Evolutionary conservation across 2,888 invertebrate genomes (phyloP).

Genomic region (Torymus aiolomorphi): DNA sequence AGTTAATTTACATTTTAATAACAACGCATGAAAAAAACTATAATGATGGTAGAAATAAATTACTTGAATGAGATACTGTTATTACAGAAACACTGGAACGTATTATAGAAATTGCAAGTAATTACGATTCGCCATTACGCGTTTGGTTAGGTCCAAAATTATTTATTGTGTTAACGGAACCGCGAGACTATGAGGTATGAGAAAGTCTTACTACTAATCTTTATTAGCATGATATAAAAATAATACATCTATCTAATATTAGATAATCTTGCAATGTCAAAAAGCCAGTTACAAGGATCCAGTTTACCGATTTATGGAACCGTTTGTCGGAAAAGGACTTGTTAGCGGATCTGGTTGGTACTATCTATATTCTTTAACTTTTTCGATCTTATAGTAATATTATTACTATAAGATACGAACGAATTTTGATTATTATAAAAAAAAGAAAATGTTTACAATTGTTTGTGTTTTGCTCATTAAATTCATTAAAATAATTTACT

Average conservation of each 20-base stretch:
- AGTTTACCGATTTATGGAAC: conserved; percentile 61
- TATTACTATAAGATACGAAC: too few species aligned
- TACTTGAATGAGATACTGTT: too few species aligned
- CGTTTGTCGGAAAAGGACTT: conserved; percentile 62
- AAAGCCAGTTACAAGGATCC: conserved; percentile 61
- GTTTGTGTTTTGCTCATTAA: too few species aligned
- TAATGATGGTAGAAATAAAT: too few species aligned
- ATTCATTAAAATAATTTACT: too few species aligned
- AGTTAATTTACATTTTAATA: too few species aligned
- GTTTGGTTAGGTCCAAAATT: conserved; percentile 63
- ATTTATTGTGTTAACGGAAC: conserved; percentile 60
- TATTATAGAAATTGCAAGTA: conserved; percentile 48
- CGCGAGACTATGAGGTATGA: conserved; percentile 60
- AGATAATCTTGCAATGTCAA: conserved; percentile 60
- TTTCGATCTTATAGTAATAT: background rate
- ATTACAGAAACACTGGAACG: conserved; percentile 57
- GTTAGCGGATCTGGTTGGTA: conserved; percentile 60
- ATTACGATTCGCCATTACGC: conserved; percentile 59
- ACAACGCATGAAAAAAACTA: too few species aligned
- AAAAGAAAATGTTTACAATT: too few species aligned
- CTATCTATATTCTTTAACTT: background rate
- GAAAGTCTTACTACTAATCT: conserved; percentile 8
- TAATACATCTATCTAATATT: background rate
- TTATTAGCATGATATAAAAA: background rate
- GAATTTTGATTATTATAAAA: too few species aligned